Conservation (phyloP, 2,797 vertebrate species). For the Ctenopoma multispine region DNA sequence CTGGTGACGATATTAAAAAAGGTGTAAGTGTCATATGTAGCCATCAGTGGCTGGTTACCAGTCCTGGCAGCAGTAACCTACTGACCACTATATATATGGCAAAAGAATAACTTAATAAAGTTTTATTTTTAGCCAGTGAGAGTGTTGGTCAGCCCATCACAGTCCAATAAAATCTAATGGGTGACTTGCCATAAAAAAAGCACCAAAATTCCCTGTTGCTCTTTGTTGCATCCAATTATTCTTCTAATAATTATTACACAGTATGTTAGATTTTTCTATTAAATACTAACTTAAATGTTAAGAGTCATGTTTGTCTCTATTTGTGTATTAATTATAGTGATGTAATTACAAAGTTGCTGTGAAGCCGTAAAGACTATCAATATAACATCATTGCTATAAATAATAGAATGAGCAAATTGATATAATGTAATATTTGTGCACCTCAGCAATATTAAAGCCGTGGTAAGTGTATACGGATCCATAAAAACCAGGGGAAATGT, state of each 20-base stretch:
- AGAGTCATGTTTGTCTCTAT: neutral
- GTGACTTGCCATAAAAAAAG: neutral
- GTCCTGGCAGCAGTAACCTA: neutral
- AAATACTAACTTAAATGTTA: slow-evolving; percentile 1
- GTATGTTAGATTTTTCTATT: neutral
- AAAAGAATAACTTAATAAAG: neutral
- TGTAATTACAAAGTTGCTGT: slow-evolving; percentile 54
- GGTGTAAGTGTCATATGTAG: neutral
- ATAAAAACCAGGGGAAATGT: slow-evolving; percentile 71
- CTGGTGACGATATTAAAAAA: slow-evolving; percentile 12
- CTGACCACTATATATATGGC: neutral
- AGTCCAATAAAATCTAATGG: neutral
- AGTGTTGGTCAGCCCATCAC: neutral
- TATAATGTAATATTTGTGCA: slow-evolving; percentile 74
- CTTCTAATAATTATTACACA: neutral
- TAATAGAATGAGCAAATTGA: slow-evolving; percentile 74
- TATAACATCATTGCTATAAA: slow-evolving; percentile 64
- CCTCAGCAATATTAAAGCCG: slow-evolving; percentile 75
- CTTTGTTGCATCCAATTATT: neutral
- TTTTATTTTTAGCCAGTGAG: neutral
- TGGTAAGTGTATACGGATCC: slow-evolving; percentile 78
- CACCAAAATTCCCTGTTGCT: neutral
- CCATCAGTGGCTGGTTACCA: neutral
- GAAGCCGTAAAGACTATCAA: slow-evolving; percentile 45
- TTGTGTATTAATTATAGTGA: slow-evolving; percentile 52